Percentiles rank a stretch among this genome's conserved stretches.
Conservation (phyloP, 2,113 vertebrate genomes). For the Morone saxatilis region DNA sequence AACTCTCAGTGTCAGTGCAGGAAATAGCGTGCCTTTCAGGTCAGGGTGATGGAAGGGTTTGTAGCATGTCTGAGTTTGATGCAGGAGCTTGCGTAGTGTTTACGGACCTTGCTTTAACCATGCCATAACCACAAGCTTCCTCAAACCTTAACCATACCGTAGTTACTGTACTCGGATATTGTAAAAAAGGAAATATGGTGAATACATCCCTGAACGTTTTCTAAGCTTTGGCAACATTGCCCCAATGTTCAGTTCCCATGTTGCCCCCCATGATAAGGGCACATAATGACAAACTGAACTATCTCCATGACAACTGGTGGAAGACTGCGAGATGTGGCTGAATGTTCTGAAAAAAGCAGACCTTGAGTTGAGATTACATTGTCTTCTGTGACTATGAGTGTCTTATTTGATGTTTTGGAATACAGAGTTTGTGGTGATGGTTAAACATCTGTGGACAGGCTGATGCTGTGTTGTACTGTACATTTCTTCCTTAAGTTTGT, state of each 20-base stretch:
- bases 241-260: background rate
- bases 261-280: background rate
- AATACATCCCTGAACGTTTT: background rate
- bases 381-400: background rate
- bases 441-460: background rate
- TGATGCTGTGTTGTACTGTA: conserved; percentile 27
- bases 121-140: background rate
- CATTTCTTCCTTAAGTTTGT: conserved; percentile 52
- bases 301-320: background rate
- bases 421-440: background rate
- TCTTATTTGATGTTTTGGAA: conserved; percentile 5
- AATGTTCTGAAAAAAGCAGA: background rate
- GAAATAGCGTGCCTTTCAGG: background rate
- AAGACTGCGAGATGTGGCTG: background rate
- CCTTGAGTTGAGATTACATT: conserved; percentile 3
- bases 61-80: background rate
- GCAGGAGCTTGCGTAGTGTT: background rate
- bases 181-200: background rate
- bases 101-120: background rate
- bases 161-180: background rate
- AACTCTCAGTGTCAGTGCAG: background rate
- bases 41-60: background rate
- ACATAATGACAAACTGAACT: background rate
- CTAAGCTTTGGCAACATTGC: background rate
- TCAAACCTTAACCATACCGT: background rate